These are phyloP conservation scores for Anser brachyrhynchus DNA, from an alignment of 2,113 vertebrate species.

Conservation along the genomic window DNA sequence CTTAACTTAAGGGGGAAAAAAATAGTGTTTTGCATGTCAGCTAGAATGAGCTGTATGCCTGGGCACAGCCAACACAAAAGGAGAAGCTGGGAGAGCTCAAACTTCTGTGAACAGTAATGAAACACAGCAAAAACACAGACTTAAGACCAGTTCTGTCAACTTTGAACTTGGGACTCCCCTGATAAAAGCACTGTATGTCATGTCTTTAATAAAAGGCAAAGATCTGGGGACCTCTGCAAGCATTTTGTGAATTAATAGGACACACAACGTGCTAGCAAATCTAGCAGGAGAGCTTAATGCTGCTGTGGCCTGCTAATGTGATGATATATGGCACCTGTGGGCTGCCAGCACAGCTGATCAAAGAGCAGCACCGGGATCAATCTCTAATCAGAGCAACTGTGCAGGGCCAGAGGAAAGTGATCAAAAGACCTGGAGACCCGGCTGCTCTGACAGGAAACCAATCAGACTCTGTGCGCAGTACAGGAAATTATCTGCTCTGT, in stretches of 20 bases:
- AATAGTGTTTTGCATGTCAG: constrained; percentile 55
- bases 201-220: constrained; percentile 28
- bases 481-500: constrained; percentile 64
- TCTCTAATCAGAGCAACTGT: constrained; percentile 71
- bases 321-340: constrained; percentile 80
- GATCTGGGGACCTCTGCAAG: neutral
- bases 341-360: constrained; percentile 75
- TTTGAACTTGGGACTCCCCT: constrained; percentile 40
- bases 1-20: constrained; percentile 10
- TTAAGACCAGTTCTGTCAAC: neutral
- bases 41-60: constrained; percentile 42
- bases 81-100: neutral
- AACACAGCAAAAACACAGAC: constrained; percentile 27
- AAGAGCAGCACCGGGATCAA: constrained; percentile 72
- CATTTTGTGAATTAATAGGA: neutral
- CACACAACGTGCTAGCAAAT: neutral
- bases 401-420: constrained; percentile 73
- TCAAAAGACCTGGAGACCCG: constrained; percentile 74
- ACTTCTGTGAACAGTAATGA: constrained; percentile 7
- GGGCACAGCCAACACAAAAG: constrained; percentile 30
- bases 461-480: constrained; percentile 74
- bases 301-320: constrained; percentile 65
- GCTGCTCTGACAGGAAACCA: constrained; percentile 74
- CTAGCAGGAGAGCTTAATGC: constrained; percentile 16
- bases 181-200: neutral